A percentile compares a stretch with the other conserved stretches of the same genome.
Evolutionary conservation across 2,888 invertebrate species (phyloP).

Genomic region (Labia minor): DNA sequence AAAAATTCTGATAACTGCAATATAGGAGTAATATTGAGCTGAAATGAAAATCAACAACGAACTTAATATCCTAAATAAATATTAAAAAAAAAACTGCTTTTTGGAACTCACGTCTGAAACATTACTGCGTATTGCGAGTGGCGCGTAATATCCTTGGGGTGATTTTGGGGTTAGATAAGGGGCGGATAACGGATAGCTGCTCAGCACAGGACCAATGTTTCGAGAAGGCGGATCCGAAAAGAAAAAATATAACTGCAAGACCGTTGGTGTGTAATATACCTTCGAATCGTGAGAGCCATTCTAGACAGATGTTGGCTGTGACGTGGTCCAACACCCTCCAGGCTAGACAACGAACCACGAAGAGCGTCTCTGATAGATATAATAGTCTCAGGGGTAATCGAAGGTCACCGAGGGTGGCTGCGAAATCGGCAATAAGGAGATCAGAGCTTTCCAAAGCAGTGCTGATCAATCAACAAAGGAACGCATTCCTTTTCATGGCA

Average conservation of each 20-base stretch:
- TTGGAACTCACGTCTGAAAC: neutral
- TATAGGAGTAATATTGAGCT: too few species aligned
- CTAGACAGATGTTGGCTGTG: neutral
- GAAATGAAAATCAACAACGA: neutral
- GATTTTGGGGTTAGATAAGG: neutral
- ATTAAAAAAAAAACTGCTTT: neutral
- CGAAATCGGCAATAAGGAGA: too few species aligned
- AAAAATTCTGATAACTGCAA: too few species aligned
- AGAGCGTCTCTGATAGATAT: too few species aligned
- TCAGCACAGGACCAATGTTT: slow-evolving; percentile 13
- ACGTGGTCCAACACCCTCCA: neutral
- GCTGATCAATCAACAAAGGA: too few species aligned
- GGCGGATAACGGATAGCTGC: slow-evolving; percentile 13
- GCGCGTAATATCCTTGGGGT: neutral
- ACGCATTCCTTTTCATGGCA: too few species aligned
- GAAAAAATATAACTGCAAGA: neutral
- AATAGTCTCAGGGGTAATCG: too few species aligned
- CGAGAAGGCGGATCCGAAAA: neutral
- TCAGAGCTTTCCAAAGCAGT: too few species aligned
- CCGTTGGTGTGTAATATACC: slow-evolving; percentile 1
- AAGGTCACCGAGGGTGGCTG: too few species aligned
- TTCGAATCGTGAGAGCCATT: slow-evolving; percentile 5
- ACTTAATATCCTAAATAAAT: slow-evolving; percentile 3
- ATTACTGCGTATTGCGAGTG: neutral
- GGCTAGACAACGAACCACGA: too few species aligned